Evolutionary conservation across 1,140 invertebrate species (phyloP).

Genomic region (Conus ventricosus): DNA sequence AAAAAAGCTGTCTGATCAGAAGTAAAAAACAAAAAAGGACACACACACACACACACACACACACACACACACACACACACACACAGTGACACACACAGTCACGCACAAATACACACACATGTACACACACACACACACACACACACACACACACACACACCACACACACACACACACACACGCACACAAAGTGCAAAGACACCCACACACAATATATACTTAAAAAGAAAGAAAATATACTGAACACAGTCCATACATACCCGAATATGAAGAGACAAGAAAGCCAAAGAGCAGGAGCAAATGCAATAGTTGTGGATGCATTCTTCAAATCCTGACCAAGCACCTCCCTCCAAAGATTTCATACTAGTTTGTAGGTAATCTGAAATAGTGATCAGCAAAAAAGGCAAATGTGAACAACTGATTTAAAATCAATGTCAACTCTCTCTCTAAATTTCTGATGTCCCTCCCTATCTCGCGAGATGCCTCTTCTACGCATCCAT

Average conservation of each 20-base stretch:
- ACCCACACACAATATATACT: not conserved
- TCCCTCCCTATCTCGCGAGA: not conserved
- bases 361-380: constrained; percentile 1
- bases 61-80: no score
- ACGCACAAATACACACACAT: no score
- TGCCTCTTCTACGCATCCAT: no score
- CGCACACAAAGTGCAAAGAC: no score
- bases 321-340: not conserved
- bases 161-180: no score
- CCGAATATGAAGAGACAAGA: not conserved
- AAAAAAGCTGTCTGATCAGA: no score
- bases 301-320: not conserved
- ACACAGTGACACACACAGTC: no score
- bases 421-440: no score
- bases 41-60: no score
- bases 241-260: not conserved
- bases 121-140: no score
- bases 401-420: not conserved
- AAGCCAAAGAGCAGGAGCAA: not conserved
- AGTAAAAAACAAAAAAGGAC: no score
- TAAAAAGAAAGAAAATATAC: not conserved
- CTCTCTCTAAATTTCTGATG: not conserved
- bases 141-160: no score
- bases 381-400: not conserved
- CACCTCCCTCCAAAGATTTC: not conserved